phyloP scores from a whole-genome alignment of 2,888 invertebrate genomes.

The Drosophila neonasuta region DNA sequence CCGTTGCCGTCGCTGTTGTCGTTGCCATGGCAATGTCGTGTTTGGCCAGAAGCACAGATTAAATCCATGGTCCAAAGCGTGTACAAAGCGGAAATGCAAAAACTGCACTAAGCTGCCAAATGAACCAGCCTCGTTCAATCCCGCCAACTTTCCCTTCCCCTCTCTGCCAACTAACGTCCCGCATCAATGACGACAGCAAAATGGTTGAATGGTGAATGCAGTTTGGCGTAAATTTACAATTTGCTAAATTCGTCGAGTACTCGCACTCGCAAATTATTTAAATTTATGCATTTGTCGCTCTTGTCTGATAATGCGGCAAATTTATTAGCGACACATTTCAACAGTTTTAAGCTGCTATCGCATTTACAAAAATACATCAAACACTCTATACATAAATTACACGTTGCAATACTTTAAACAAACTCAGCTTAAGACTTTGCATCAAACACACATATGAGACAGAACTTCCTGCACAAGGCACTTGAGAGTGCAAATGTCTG shows the following conservation, averaged over 20 bases:
- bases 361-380: constrained; percentile 3
- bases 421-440: neutral
- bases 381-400: neutral
- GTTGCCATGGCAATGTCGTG: constrained; percentile 55
- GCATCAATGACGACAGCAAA: constrained; percentile 47
- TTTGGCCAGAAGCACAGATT: constrained; percentile 54
- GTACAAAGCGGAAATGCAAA: constrained; percentile 47
- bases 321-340: constrained; percentile 22
- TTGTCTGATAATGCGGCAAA: constrained; percentile 21
- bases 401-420: neutral
- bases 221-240: constrained; percentile 59
- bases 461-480: neutral
- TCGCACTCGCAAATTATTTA: constrained; percentile 20
- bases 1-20: constrained; percentile 65
- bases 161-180: neutral
- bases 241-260: constrained; percentile 18
- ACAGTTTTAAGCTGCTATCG: constrained; percentile 6
- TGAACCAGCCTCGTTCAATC: constrained; percentile 47
- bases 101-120: constrained; percentile 57
- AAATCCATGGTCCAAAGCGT: constrained; percentile 59
- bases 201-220: constrained; percentile 48
- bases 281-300: constrained; percentile 34
- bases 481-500: constrained; percentile 14
- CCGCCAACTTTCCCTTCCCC: neutral
- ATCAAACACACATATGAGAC: neutral